Conservation (phyloP, 2,888 invertebrate species). For the Esperia sulphurella region DNA sequence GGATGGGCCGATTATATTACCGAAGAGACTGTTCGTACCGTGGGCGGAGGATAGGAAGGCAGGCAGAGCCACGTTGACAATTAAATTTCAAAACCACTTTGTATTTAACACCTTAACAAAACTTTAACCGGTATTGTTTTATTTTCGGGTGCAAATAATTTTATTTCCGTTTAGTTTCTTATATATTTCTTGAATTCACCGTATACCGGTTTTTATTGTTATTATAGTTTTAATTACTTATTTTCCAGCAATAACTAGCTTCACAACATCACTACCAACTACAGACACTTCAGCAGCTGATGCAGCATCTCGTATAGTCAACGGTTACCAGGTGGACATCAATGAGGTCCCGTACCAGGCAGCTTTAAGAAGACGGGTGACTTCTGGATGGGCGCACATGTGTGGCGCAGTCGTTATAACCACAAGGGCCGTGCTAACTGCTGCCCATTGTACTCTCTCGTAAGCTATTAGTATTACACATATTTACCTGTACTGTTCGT, state of each 20-base stretch:
- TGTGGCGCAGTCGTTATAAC: conserved; percentile 63
- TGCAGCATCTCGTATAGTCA: conserved; percentile 54
- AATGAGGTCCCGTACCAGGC: conserved; percentile 65
- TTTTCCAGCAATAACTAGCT: conserved; percentile 18
- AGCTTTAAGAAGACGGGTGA: conserved; percentile 36
- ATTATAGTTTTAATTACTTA: background rate
- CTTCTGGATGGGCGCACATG: conserved; percentile 47
- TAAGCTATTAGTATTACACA: conserved; percentile 25
- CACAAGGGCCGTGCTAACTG: conserved; percentile 47
- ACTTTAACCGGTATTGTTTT: too few relatives aligned
- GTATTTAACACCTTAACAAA: too few relatives aligned
- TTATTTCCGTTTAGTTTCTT: too few relatives aligned
- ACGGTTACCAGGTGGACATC: conserved; percentile 64
- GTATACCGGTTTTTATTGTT: background rate
- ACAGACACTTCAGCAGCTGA: conserved; percentile 13
- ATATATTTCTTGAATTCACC: too few relatives aligned
- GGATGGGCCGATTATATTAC: too few relatives aligned
- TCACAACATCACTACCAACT: conserved; percentile 23
- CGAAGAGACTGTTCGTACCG: too few relatives aligned
- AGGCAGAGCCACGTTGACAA: too few relatives aligned
- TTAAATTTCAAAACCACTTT: too few relatives aligned
- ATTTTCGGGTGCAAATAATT: too few relatives aligned
- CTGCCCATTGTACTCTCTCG: conserved; percentile 61
- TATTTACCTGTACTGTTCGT: too few relatives aligned
- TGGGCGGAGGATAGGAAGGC: too few relatives aligned